Evolutionary conservation across 2,113 vertebrate genomes (phyloP).

Genomic region (Notarius lentiginosus): DNA sequence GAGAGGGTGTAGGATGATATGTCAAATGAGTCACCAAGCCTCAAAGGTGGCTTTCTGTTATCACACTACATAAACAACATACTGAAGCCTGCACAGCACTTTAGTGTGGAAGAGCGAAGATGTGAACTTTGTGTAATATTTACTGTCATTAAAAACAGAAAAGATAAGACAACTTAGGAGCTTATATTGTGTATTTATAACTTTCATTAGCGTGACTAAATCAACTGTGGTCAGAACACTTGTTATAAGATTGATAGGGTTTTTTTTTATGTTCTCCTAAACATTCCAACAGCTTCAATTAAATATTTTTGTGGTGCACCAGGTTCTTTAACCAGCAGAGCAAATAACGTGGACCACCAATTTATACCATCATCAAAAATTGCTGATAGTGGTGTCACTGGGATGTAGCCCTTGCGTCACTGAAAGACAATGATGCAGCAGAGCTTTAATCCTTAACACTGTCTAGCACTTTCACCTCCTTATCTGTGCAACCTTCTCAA

Average conservation of each 20-base stretch:
- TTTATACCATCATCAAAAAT: not conserved
- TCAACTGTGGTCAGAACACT: not conserved
- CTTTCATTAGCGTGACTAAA: not conserved
- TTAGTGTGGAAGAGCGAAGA: not conserved
- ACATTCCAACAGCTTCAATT: not conserved
- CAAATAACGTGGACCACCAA: not conserved
- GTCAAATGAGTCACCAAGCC: constrained; percentile 33
- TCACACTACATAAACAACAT: not conserved
- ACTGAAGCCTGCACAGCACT: not conserved
- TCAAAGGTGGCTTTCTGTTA: not conserved
- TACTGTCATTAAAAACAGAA: not conserved
- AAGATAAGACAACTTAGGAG: not conserved
- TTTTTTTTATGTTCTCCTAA: not conserved
- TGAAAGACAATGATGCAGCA: not conserved
- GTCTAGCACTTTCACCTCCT: not conserved
- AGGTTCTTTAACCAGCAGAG: not conserved
- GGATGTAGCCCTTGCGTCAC: not conserved
- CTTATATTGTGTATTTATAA: not conserved
- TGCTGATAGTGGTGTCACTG: not conserved
- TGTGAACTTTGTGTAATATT: not conserved
- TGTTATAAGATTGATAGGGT: not conserved
- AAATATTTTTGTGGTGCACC: not conserved
- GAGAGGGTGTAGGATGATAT: constrained; percentile 26
- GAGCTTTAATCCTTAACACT: not conserved
- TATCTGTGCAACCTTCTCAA: not conserved